These are phyloP conservation scores for Trididemnum clinides DNA, from an alignment of 23 tunicate genomes.

Conservation along the genomic window DNA sequence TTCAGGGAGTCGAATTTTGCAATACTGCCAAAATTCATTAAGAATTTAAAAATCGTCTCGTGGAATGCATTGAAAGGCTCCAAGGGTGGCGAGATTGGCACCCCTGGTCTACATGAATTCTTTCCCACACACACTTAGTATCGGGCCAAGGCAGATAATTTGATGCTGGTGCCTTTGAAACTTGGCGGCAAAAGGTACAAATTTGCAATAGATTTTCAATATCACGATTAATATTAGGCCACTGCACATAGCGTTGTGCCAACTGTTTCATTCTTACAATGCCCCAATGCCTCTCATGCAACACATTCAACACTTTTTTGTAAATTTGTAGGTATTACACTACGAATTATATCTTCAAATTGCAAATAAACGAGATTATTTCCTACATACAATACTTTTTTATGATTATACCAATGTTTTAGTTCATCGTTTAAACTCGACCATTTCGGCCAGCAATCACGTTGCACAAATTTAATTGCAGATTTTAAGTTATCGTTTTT, in stretches of 20 bases:
- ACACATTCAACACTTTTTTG: neutral
- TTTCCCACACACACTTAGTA: conserved; percentile 13
- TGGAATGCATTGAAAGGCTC: too few relatives aligned
- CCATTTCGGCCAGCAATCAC: neutral
- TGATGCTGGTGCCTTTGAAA: conserved; percentile 7
- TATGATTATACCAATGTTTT: neutral
- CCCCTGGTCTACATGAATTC: too few relatives aligned
- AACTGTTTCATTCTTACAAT: conserved; percentile 35
- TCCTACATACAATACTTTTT: neutral
- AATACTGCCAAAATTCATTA: too few relatives aligned
- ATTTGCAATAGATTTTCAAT: neutral
- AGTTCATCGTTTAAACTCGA: neutral
- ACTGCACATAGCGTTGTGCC: conserved; percentile 10
- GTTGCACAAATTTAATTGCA: neutral
- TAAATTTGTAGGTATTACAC: conserved; percentile 1
- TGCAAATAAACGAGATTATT: neutral
- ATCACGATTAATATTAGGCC: neutral
- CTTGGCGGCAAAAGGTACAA: neutral
- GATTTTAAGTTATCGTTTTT: neutral
- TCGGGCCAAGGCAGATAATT: conserved; percentile 24
- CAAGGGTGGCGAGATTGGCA: too few relatives aligned
- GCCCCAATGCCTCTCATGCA: conserved; percentile 37
- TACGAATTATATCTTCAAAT: neutral
- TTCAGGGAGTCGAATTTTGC: too few relatives aligned
- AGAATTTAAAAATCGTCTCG: too few relatives aligned